phyloP scores from a whole-genome alignment of 2,797 vertebrate species.

The Diglossa cyanea region DNA sequence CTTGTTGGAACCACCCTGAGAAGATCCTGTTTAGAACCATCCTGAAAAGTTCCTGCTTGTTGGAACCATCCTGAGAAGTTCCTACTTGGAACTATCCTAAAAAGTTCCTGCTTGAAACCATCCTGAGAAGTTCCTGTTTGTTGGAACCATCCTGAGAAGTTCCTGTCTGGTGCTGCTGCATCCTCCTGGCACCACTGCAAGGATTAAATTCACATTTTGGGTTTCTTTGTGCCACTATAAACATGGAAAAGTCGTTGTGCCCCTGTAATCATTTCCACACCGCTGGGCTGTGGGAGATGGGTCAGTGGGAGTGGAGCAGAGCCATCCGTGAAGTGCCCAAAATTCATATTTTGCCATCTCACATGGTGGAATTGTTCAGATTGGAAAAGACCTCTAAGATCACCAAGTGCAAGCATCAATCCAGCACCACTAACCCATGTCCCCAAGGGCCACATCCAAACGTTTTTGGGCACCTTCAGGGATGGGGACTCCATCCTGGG shows the following conservation, averaged over 20 bases:
- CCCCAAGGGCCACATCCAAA: neutral
- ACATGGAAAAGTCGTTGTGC: neutral
- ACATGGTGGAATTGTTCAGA: rapidly evolving
- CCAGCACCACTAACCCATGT: neutral
- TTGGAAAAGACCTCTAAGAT: neutral
- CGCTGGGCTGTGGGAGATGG: neutral
- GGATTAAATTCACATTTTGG: neutral
- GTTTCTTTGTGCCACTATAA: neutral
- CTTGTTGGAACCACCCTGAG: rapidly evolving
- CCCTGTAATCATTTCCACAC: too few relatives aligned
- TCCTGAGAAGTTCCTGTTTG: neutral
- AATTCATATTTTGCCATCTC: neutral
- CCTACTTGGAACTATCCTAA: rapidly evolving
- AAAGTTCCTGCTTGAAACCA: rapidly evolving
- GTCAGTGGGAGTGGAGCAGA: neutral
- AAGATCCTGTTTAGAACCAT: rapidly evolving
- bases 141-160: neutral
- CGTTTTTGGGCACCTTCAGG: rapidly evolving
- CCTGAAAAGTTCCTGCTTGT: rapidly evolving
- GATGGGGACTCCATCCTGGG: neutral
- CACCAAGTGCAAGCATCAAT: too few relatives aligned
- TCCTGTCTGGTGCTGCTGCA: neutral
- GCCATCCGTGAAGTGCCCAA: neutral
- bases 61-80: neutral
- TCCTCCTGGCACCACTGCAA: neutral